Base-by-base conservation (phyloP, 23 tunicate species). In the Corella eumyota region DNA sequence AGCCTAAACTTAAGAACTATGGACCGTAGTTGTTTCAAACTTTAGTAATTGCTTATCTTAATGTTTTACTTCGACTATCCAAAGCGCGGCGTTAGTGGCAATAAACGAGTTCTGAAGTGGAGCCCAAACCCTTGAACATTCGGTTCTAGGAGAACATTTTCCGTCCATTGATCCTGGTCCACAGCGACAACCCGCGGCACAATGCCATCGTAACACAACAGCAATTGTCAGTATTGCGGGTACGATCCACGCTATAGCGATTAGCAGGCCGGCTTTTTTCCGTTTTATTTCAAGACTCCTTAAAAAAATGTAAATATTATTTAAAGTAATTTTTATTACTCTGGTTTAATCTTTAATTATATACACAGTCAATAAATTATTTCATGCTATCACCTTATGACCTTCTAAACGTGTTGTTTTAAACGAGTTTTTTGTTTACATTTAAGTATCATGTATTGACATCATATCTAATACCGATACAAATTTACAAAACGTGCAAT, bases 41-140 rank as follows among this genome's bases (percentile, higher is more conserved):
- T 19, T n/a, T 7, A 19, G 23, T 51, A 19, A 19, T 11, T 5
- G 11, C 57, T 11, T n/a, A 51, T 7, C 11, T 7, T 19, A 53
- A n/a, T n/a, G n/a, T n/a, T n/a, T 50, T 58, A 81, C 90, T 64
- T 72, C 90, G 50, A 66, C 60, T 30, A 81, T 50, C 90, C 74
- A 72, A 1, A 72, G 45, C 1, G 67, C 79, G 32, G 73, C 32
- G 37, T 71, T 72, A 32, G 73, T 65, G 13, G 79, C 73, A 30
- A 81, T 65, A 32, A 81, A 81, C 3, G 90, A 81, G 35, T 72
- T 72, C 19, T 62, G 59, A 61, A 81, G 68, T 0, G 90, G 79
- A 24, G 74, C 35, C 90, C 90, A 81, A 49, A 66, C 34, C 3
- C 68, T 30, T 7, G 90, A 81, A 36, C 90, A 81, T 22, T 71